Percentiles rank a stretch among this genome's conserved stretches.
phyloP scores from a whole-genome alignment of 1,140 invertebrate genomes.

The Polypedilum pembai region DNA sequence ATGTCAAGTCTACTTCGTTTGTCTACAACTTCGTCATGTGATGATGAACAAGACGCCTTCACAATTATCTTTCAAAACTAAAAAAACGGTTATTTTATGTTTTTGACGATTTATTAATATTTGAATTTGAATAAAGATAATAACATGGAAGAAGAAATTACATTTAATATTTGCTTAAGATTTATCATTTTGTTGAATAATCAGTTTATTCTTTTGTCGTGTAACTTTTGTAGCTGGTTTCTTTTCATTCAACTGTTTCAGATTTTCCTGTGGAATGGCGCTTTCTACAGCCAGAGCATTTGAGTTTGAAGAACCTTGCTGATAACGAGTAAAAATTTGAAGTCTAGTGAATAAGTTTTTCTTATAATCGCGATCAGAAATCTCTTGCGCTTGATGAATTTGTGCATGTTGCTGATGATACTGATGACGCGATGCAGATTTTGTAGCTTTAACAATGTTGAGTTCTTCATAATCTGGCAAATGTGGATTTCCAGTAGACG shows the following conservation, averaged over 20 bases:
- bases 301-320: conserved; percentile 32
- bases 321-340: conserved; percentile 40
- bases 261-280: conserved; percentile 51
- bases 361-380: conserved; percentile 38
- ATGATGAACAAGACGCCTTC: too few species aligned
- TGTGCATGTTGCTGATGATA: conserved; percentile 38
- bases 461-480: conserved; percentile 30
- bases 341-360: conserved; percentile 42
- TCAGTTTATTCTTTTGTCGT: conserved; percentile 65
- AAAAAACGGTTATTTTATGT: not conserved
- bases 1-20: too few species aligned
- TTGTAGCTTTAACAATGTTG: conserved; percentile 9
- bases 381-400: conserved; percentile 34
- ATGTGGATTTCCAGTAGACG: not conserved
- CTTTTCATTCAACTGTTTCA: conserved; percentile 50
- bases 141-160: not conserved
- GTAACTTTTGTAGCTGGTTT: conserved; percentile 61
- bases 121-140: not conserved
- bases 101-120: not conserved
- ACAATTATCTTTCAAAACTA: not conserved
- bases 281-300: not conserved
- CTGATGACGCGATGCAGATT: conserved; percentile 32
- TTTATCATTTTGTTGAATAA: conserved; percentile 58
- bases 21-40: too few species aligned
- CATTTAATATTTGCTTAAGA: not conserved